phyloP scores from a whole-genome alignment of 2,797 vertebrate species.

The Potorous gilbertii region DNA sequence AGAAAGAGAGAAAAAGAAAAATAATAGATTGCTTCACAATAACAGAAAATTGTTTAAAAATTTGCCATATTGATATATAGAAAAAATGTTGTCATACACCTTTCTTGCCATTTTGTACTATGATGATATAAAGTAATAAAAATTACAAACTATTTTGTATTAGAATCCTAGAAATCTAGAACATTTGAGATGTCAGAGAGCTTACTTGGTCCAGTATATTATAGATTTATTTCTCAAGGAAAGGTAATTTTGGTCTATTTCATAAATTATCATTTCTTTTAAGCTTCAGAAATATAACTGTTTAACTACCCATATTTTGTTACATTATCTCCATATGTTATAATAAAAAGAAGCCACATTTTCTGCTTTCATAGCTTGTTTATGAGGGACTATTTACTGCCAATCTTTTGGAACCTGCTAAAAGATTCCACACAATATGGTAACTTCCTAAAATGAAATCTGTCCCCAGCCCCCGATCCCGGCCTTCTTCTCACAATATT shows the following conservation, averaged over 20 bases:
- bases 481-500: slow-evolving; percentile 75
- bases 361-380: slow-evolving; percentile 59
- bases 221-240: slow-evolving; percentile 53
- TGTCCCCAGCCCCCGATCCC: slow-evolving; percentile 32
- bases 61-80: neutral
- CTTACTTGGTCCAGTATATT: slow-evolving; percentile 53
- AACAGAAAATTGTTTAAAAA: neutral
- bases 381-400: slow-evolving; percentile 37
- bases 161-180: neutral
- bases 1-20: neutral
- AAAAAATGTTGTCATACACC: slow-evolving; percentile 16
- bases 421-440: slow-evolving; percentile 66
- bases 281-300: slow-evolving; percentile 4
- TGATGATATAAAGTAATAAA: slow-evolving; percentile 58
- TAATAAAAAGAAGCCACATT: slow-evolving; percentile 53
- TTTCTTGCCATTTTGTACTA: slow-evolving; percentile 25
- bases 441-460: slow-evolving; percentile 69
- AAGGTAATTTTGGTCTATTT: slow-evolving; percentile 34
- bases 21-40: neutral
- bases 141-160: slow-evolving; percentile 15
- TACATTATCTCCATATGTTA: slow-evolving; percentile 55
- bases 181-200: neutral
- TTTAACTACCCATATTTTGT: slow-evolving; percentile 44
- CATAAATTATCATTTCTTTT: slow-evolving; percentile 11
- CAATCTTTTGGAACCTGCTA: slow-evolving; percentile 57